phyloP scores from a whole-genome alignment of 2,888 invertebrate genomes.

The Itoplectis maculator region DNA sequence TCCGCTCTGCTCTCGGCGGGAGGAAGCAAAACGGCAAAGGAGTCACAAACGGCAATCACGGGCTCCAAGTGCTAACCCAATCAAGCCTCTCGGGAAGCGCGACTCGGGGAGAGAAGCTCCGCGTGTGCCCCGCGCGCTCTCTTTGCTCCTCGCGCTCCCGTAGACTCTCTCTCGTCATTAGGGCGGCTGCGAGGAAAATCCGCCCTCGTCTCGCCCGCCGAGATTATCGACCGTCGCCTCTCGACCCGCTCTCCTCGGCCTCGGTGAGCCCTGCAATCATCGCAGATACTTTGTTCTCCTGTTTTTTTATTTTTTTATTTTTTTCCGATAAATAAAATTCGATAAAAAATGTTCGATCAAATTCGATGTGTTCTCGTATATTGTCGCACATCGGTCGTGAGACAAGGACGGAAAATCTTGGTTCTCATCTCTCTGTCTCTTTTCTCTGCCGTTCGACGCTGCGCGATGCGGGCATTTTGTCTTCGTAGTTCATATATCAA shows the following conservation, averaged over 20 bases:
- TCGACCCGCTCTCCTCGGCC: background rate
- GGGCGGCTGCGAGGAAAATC: constrained; percentile 49
- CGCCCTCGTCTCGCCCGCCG: background rate
- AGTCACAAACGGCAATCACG: constrained; percentile 82
- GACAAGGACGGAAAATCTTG: constrained; percentile 18
- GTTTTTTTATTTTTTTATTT: background rate
- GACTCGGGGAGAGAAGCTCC: constrained; percentile 40
- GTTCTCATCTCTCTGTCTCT: no score
- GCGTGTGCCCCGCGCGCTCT: constrained; percentile 35
- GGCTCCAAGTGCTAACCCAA: constrained; percentile 80
- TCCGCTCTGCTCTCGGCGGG: constrained; percentile 60
- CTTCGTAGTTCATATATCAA: constrained; percentile 82
- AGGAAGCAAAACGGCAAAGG: constrained; percentile 75
- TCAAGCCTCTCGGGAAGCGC: constrained; percentile 73
- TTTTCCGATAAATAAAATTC: no score
- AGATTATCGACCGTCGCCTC: constrained; percentile 3
- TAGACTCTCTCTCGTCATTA: background rate
- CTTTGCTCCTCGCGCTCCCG: no score
- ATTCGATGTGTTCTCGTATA: constrained; percentile 23
- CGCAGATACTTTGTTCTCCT: background rate
- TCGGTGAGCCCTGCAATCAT: background rate
- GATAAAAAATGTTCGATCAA: background rate
- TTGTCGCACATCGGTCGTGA: background rate
- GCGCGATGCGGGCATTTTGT: constrained; percentile 61
- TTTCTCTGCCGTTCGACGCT: constrained; percentile 56